A percentile compares a stretch with the other conserved stretches of the same genome.
phyloP scores from a whole-genome alignment of 2,113 vertebrate species.

The Potamarius usumacintae region DNA sequence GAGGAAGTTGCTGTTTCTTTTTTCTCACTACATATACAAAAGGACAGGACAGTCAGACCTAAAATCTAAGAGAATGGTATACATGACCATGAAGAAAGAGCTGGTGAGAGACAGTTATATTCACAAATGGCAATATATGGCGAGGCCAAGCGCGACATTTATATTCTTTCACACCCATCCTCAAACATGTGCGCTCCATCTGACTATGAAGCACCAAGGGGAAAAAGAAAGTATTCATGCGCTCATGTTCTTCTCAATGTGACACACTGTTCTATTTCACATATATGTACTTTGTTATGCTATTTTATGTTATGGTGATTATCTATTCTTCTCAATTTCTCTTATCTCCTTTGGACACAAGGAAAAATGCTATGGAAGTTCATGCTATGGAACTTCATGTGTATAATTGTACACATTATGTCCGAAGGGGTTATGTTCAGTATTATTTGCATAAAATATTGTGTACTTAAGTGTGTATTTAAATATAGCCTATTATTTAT shows the following conservation, averaged over 20 bases:
- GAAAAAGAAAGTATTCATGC: neutral
- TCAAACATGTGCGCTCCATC: neutral
- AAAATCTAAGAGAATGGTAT: neutral
- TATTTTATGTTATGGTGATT: neutral
- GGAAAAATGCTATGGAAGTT: no score
- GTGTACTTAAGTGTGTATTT: no score
- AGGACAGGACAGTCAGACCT: constrained; percentile 18
- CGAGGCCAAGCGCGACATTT: constrained; percentile 21
- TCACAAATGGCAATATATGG: neutral
- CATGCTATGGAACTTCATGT: no score
- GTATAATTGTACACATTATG: no score
- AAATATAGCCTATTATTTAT: no score
- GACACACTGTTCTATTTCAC: no score
- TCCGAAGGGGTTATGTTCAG: no score
- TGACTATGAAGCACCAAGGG: neutral
- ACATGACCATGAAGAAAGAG: neutral
- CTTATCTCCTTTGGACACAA: no score
- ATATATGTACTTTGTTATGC: no score
- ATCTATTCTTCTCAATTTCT: neutral
- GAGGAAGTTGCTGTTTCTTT: constrained; percentile 8
- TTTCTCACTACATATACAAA: constrained; percentile 16
- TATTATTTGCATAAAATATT: no score
- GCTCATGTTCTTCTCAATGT: neutral
- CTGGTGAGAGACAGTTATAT: neutral
- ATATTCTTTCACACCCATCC: neutral